phyloP scores from a whole-genome alignment of 2,888 invertebrate species.

The Chymomyza amoena region DNA sequence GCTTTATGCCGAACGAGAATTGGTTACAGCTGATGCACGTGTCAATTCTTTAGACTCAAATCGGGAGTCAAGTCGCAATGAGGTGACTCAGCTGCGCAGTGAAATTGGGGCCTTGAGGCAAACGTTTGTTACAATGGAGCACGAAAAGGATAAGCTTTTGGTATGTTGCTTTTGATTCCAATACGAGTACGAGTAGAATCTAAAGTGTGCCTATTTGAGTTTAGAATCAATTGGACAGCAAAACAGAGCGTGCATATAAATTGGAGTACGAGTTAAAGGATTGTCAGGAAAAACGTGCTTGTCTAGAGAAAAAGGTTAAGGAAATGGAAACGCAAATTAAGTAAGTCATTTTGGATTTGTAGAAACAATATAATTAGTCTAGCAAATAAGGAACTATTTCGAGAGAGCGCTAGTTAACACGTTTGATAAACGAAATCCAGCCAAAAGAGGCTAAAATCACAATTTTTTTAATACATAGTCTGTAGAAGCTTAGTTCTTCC shows the following conservation, averaged over 20 bases:
- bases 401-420: too few species aligned
- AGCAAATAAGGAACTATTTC: too few species aligned
- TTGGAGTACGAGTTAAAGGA: conserved; percentile 84
- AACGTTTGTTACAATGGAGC: conserved; percentile 83
- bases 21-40: conserved; percentile 82
- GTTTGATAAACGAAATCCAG: too few species aligned
- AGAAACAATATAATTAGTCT: too few species aligned
- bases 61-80: conserved; percentile 82
- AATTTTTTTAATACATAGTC: too few species aligned
- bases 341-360: conserved; percentile 68
- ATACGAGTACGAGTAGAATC: neutral
- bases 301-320: conserved; percentile 80
- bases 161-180: conserved; percentile 72
- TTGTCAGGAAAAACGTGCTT: conserved; percentile 81
- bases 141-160: conserved; percentile 85
- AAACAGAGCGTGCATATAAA: conserved; percentile 84
- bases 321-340: conserved; percentile 82
- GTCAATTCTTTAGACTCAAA: conserved; percentile 81
- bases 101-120: conserved; percentile 84
- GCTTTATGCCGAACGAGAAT: conserved; percentile 82
- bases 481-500: too few species aligned
- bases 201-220: conserved; percentile 3
- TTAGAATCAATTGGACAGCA: conserved; percentile 84
- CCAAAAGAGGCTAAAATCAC: too few species aligned
- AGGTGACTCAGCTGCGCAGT: conserved; percentile 82